Percentiles rank a stretch among this genome's conserved stretches.
Conservation (phyloP, 2,797 vertebrate species). For the Lepilemur ruficaudatus region DNA sequence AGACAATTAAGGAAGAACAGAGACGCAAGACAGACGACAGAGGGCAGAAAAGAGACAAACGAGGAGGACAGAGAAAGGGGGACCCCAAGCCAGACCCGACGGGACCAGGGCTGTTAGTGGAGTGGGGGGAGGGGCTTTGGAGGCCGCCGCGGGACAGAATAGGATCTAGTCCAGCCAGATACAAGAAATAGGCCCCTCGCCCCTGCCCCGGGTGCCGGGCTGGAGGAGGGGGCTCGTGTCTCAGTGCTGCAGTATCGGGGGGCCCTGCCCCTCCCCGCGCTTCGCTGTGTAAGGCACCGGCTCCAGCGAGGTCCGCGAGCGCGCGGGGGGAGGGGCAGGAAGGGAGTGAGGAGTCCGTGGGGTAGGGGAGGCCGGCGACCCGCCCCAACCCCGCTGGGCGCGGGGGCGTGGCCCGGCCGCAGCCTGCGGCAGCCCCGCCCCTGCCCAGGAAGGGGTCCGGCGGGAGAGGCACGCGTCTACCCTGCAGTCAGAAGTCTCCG, state of each 20-base stretch:
- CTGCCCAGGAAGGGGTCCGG: background rate
- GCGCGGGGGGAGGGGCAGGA: conserved; percentile 65
- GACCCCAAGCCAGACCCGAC: conserved; percentile 60
- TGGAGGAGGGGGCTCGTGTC: conserved; percentile 74
- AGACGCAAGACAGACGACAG: background rate
- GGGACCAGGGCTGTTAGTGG: conserved; percentile 38
- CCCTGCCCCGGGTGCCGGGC: conserved; percentile 67
- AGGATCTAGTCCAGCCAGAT: conserved; percentile 99
- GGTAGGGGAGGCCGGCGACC: background rate
- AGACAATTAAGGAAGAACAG: background rate
- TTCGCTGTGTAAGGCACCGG: conserved; percentile 82
- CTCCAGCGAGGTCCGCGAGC: conserved; percentile 78
- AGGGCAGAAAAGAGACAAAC: background rate
- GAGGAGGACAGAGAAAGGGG: background rate
- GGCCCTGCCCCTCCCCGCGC: conserved; percentile 77
- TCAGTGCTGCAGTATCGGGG: conserved; percentile 79
- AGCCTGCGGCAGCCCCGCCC: background rate
- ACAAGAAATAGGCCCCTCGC: conserved; percentile 89
- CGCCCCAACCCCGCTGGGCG: background rate
- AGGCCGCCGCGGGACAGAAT: conserved; percentile 80
- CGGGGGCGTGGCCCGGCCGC: background rate
- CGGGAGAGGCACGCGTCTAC: background rate
- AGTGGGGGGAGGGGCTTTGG: conserved; percentile 56
- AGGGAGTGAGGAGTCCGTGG: conserved; percentile 8
- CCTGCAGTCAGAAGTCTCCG: background rate